These are phyloP conservation scores for Diabrotica undecimpunctata DNA, from an alignment of 1,140 invertebrate genomes.

Conservation along the genomic window DNA sequence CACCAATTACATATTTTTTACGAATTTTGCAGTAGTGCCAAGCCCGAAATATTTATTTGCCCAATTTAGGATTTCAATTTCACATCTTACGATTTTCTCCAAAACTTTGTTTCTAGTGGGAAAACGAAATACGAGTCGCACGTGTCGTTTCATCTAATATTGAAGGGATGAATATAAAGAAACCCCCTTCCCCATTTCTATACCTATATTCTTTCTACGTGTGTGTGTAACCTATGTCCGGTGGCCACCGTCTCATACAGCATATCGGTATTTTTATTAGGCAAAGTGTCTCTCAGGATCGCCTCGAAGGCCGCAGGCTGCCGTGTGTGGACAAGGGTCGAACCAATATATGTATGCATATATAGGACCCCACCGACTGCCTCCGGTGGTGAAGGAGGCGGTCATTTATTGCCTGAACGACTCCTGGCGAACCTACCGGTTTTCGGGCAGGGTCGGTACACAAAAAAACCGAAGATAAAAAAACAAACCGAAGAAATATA, in stretches of 20 bases:
- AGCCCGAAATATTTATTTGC: no score
- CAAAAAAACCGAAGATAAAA: no score
- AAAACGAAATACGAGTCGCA: slow-evolving; percentile 8
- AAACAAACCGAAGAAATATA: no score
- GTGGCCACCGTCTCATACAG: slow-evolving; percentile 9
- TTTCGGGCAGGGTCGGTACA: not conserved
- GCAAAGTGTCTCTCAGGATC: slow-evolving; percentile 37
- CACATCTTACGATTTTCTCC: not conserved
- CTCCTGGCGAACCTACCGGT: slow-evolving; percentile 17
- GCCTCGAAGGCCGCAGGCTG: slow-evolving; percentile 39
- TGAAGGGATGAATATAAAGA: slow-evolving; percentile 4
- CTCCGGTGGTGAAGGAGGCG: slow-evolving; percentile 3
- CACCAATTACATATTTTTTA: no score
- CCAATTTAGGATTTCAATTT: not conserved
- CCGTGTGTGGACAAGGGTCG: slow-evolving; percentile 13
- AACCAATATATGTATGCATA: slow-evolving; percentile 14
- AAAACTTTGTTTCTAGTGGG: slow-evolving; percentile 14
- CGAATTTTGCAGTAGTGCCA: no score
- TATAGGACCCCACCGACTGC: slow-evolving; percentile 1
- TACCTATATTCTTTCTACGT: slow-evolving; percentile 22
- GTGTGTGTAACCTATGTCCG: slow-evolving; percentile 39
- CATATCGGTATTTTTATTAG: slow-evolving; percentile 46
- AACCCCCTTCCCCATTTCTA: slow-evolving; percentile 6
- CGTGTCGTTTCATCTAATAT: not conserved
- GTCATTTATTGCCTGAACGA: slow-evolving; percentile 18